Conservation (phyloP, 2,797 vertebrate species). For the Fistularia commersonii region DNA sequence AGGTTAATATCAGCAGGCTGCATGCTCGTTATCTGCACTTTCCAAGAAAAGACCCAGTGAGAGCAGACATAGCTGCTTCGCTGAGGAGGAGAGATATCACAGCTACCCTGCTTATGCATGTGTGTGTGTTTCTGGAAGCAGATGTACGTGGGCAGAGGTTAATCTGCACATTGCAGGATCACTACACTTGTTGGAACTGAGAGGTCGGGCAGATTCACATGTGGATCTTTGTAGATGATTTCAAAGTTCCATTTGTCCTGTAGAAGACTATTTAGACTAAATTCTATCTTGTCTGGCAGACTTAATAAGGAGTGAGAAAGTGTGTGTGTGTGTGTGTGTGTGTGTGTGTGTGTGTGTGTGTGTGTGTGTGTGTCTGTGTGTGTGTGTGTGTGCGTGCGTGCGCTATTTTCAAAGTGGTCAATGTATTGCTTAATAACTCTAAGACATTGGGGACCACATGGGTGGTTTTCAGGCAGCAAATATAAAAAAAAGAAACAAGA, state of each 20-base stretch:
- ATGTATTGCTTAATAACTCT: too few relatives aligned
- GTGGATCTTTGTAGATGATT: slow-evolving; percentile 19
- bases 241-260: slow-evolving; percentile 20
- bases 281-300: too few relatives aligned
- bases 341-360: too few relatives aligned
- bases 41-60: slow-evolving; percentile 44
- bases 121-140: background rate
- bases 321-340: too few relatives aligned
- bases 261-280: too few relatives aligned
- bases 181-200: slow-evolving; percentile 24
- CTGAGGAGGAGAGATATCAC: slow-evolving; percentile 36
- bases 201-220: slow-evolving; percentile 23
- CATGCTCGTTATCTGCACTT: slow-evolving; percentile 25
- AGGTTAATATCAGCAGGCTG: slow-evolving; percentile 27
- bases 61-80: slow-evolving; percentile 45
- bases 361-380: too few relatives aligned
- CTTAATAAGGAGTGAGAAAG: too few relatives aligned
- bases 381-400: too few relatives aligned
- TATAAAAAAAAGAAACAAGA: too few relatives aligned
- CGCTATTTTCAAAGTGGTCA: too few relatives aligned
- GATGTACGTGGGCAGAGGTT: slow-evolving; percentile 8
- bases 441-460: too few relatives aligned
- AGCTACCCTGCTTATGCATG: slow-evolving; percentile 23
- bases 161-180: slow-evolving; percentile 25
- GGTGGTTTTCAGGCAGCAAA: too few relatives aligned